Evolutionary conservation across 2,797 vertebrate species (phyloP), one percentile per base, ranked within the genome.

Genomic region (Argyrosomus regius): DNA sequence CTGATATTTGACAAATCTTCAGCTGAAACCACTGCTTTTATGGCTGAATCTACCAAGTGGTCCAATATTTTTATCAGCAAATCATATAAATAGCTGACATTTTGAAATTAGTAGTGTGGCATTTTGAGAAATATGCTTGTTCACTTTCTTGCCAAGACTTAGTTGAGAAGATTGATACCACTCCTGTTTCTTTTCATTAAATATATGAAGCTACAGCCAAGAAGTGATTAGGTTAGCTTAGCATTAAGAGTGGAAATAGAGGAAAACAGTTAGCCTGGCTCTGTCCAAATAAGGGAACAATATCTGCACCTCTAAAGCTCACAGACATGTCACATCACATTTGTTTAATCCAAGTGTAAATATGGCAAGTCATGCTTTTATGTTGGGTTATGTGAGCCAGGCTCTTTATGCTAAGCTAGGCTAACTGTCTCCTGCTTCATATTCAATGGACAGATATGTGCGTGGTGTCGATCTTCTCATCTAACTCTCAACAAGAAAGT

Each of bases 221-320:
- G 39, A 31, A 46, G 45, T 5, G 9, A 31, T 31, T 61, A 77
- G 48, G 9, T 50, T 28, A 75, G 28, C 11, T 75, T 39, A 75
- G 22, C 31, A 41, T 24, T 6, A 50, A 22, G 16, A 17, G 12
- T 41, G 35, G 28, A 45, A 65, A 48, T 10, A 31, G 18, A 14
- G 3, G n/a, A 24, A 24, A n/a, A 43, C 22, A 45, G 17, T 6
- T 2, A 31, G 10, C 24, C 24, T 14, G 13, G 12, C 56, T 18
- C 13, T 16, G 4, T 46, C 43, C 1, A 46, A 14, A 20, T 22
- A 16, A 54, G 49, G 28, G 17, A 68, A 54, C 14, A 45, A 45
- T 26, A 41, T 0, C 5, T 45, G 31, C 48, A 35, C 28, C 17
- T 69, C 17, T 13, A 26, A 68, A 13, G 41, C 8, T 54, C 39